A percentile compares a stretch with the other conserved stretches of the same genome.
Conservation (phyloP, 2,888 invertebrate genomes). For the Dasysyrphus albostriatus region DNA sequence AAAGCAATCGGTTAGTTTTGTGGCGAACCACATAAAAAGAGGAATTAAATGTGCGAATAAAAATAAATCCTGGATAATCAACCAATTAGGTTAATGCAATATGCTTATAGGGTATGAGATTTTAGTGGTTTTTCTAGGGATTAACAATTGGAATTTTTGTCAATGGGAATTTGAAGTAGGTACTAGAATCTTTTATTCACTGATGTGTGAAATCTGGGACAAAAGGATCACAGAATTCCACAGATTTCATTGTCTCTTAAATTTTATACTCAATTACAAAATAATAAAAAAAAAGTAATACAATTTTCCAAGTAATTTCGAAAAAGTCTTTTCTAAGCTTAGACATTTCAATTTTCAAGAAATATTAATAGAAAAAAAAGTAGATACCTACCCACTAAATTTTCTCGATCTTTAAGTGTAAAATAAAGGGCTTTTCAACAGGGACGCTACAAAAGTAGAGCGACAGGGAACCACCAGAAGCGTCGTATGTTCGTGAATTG, state of each 20-base stretch:
- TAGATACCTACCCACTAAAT: too few species aligned
- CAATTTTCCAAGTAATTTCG: too few species aligned
- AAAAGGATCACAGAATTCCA: neutral
- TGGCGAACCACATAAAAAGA: conserved; percentile 27
- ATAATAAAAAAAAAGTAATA: too few species aligned
- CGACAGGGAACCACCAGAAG: too few species aligned
- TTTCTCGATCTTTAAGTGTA: too few species aligned
- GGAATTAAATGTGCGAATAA: conserved; percentile 29
- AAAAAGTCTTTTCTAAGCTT: too few species aligned
- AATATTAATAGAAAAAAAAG: too few species aligned
- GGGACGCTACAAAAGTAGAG: too few species aligned
- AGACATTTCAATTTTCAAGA: too few species aligned
- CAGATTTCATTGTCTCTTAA: neutral
- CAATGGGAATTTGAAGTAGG: neutral
- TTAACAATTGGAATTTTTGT: conserved; percentile 2
- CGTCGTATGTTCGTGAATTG: too few species aligned
- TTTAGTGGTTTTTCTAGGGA: conserved; percentile 11
- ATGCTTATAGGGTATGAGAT: neutral
- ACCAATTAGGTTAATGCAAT: conserved; percentile 28
- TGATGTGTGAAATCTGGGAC: neutral
- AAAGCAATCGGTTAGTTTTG: conserved; percentile 40
- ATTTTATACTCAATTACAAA: too few species aligned
- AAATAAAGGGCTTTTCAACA: too few species aligned
- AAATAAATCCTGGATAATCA: conserved; percentile 36
- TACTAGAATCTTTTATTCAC: neutral